Evolutionary conservation across 2,797 vertebrate species (phyloP).

Genomic region (Hyperoplus immaculatus): DNA sequence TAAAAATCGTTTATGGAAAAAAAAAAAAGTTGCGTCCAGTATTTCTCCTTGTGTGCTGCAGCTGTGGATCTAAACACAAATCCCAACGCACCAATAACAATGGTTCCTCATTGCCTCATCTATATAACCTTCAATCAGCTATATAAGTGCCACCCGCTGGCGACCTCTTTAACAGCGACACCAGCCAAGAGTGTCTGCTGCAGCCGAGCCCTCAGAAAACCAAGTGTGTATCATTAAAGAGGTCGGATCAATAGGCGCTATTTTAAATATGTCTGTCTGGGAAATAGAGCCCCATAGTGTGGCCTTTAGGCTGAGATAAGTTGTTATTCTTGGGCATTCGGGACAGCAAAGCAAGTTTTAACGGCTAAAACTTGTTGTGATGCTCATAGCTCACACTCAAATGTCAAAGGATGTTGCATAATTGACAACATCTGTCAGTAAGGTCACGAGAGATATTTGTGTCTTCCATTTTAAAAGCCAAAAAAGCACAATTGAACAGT

Average conservation of each 20-base stretch:
- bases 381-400: not conserved
- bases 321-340: not conserved
- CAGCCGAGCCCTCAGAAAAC: constrained; percentile 22
- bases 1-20: no score
- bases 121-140: constrained; percentile 51
- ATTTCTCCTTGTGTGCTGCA: constrained; percentile 40
- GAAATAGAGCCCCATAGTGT: not conserved
- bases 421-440: not conserved
- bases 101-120: constrained; percentile 49
- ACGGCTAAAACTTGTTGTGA: not conserved
- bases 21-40: constrained; percentile 38
- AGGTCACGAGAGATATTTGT: not conserved
- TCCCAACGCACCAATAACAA: constrained; percentile 35
- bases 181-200: constrained; percentile 27
- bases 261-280: constrained; percentile 20
- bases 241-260: constrained; percentile 31
- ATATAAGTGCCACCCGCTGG: constrained; percentile 49
- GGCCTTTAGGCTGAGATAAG: constrained; percentile 4
- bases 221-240: constrained; percentile 19
- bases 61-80: constrained; percentile 41
- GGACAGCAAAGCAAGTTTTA: not conserved
- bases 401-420: not conserved
- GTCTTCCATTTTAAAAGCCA: not conserved
- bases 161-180: constrained; percentile 12
- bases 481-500: not conserved